phyloP scores from a whole-genome alignment of 2,888 invertebrate genomes.

The Cheilosia vernalis region DNA sequence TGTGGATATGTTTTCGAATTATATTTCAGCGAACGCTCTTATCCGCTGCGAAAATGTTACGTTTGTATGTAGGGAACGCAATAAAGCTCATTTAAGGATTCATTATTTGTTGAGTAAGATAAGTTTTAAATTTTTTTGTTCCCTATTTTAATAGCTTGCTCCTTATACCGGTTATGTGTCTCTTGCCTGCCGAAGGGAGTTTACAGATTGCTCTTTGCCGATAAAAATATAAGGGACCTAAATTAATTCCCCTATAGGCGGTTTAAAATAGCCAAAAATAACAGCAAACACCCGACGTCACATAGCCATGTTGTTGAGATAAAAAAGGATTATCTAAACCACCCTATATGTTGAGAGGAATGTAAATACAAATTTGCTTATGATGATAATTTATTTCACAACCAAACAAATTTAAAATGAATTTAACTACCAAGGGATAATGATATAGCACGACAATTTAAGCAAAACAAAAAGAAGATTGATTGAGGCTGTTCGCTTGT shows the following conservation, averaged over 20 bases:
- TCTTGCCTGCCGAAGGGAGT: conserved; percentile 2
- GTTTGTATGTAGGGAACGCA: background rate
- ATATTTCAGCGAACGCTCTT: background rate
- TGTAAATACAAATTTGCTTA: too few species aligned
- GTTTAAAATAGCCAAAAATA: conserved; percentile 5
- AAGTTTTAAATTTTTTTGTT: background rate
- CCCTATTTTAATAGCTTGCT: conserved; percentile 8
- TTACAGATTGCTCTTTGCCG: conserved; percentile 6
- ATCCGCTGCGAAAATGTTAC: background rate
- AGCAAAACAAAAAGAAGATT: background rate
- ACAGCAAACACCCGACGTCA: conserved; percentile 16
- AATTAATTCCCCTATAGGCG: conserved; percentile 14
- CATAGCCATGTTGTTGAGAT: conserved; percentile 55
- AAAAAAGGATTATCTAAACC: conserved; percentile 33
- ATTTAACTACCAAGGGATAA: background rate
- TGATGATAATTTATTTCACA: too few species aligned
- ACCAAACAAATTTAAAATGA: too few species aligned
- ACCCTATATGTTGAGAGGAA: too few species aligned
- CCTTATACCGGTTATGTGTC: background rate
- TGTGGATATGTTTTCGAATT: background rate
- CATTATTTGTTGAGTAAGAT: background rate
- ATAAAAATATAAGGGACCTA: background rate
- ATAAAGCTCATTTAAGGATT: conserved; percentile 32
- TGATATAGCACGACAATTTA: background rate
- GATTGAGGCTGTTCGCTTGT: conserved; percentile 7